Base-by-base conservation (phyloP, 2,113 vertebrate species). In the Formicarius rufipectus region DNA sequence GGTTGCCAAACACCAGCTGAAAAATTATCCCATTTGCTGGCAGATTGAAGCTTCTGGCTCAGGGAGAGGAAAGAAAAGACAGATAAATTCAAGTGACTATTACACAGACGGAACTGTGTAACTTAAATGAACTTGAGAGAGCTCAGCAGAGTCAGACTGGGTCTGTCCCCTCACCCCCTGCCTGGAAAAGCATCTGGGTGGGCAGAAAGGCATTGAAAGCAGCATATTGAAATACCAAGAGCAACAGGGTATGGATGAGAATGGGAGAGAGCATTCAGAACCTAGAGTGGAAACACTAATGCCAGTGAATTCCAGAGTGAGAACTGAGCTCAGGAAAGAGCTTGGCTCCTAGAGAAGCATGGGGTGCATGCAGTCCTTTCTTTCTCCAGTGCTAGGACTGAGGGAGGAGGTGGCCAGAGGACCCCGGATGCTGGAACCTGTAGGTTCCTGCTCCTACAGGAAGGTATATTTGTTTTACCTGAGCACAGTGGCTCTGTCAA, bases 21-120 rank as follows among this genome's bases (percentile, higher is more conserved):
- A 97, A 96, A 95, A 93, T 95, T 89, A 96, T 93, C 96, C 93
- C 76, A 87, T 93, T 96, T 92, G 77, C 92, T 94, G 90, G 96
- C 96, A 96, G 90, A 96, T 64, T 39, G 89, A 93, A 56, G 60
- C 92, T 96, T 84, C 89, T 95, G 96, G 95, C 95, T 84, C 89
- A 66, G 45, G 45, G 90, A 87, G 45, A 94, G 95, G 96, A 96
- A 96, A 96, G 93, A 96, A 94, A 96, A 96, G 90, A 94, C 80
- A 93, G 89, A 94, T 95, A 95, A 59, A 75, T 96, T 97, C 72
- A 93, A 97, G 85, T 74, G 92, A 84, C 95, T 96, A 95, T 90
- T 92, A 94, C 86, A 96, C 90, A 94, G 94, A 92, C 62, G 19
- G 94, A 95, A 92, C 96, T 93, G 93, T 95, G 80, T 74, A 94